Percentiles rank a stretch among this genome's conserved stretches.
phyloP scores from a whole-genome alignment of 2,113 vertebrate species.

The Serinus canaria region DNA sequence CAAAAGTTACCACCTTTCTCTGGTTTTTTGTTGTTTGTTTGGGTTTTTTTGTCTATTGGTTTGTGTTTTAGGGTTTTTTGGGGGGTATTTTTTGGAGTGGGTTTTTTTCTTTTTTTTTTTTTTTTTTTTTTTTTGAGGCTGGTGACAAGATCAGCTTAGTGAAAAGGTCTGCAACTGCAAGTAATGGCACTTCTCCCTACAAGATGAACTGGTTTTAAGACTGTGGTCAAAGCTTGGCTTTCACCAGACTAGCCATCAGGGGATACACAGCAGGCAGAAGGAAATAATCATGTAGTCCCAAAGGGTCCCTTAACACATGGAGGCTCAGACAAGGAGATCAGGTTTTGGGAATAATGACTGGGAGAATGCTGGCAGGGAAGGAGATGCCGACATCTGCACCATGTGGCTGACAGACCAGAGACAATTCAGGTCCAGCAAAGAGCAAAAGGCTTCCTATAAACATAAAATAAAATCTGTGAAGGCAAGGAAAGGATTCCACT shows the following conservation, averaged over 20 bases:
- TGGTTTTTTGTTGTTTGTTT: background rate
- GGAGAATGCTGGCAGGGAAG: constrained; percentile 22
- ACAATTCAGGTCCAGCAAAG: constrained; percentile 28
- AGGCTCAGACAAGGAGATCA: constrained; percentile 15
- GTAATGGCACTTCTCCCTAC: background rate
- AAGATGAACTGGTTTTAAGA: background rate
- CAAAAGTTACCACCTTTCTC: background rate
- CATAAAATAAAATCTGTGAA: constrained; percentile 54
- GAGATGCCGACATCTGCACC: constrained; percentile 37
- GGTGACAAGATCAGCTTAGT: background rate
- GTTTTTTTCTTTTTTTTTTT: background rate
- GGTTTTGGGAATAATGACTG: constrained; percentile 42
- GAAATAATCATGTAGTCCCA: constrained; percentile 23
- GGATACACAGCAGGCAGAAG: constrained; percentile 17
- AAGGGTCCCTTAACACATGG: constrained; percentile 30
- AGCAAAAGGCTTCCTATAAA: constrained; percentile 36
- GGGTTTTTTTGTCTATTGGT: background rate
- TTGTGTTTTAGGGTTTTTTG: background rate
- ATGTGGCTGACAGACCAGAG: constrained; percentile 68
- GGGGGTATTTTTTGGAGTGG: too few species aligned
- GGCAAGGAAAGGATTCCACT: background rate
- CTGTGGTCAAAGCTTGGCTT: background rate
- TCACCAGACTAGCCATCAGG: background rate
- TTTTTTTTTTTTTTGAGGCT: background rate
- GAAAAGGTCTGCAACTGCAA: background rate